phyloP scores from a whole-genome alignment of 2,797 vertebrate species.

The Phataginus tetradactyla region DNA sequence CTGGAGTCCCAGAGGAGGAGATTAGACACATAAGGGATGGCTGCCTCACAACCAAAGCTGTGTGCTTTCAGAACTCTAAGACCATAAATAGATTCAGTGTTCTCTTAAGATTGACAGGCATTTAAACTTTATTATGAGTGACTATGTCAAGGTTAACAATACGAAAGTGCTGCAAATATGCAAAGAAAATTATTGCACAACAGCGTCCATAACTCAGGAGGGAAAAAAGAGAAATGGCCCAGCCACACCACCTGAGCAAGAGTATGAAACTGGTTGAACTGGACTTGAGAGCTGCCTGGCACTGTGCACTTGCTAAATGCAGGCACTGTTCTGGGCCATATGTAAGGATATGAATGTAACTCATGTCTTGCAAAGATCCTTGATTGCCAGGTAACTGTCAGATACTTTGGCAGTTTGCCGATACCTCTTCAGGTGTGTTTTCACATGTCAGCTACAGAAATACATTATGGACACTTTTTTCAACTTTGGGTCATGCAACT shows the following conservation, averaged over 20 bases:
- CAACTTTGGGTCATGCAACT: not conserved
- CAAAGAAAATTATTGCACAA: slow-evolving; percentile 78
- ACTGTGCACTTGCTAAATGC: not conserved
- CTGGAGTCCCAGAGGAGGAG: not conserved
- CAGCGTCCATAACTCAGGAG: not conserved
- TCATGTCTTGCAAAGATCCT: slow-evolving; percentile 58
- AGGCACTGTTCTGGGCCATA: slow-evolving; percentile 57
- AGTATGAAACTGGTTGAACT: slow-evolving; percentile 79
- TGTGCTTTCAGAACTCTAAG: not conserved
- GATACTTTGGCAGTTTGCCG: slow-evolving; percentile 52
- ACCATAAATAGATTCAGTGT: slow-evolving; percentile 1
- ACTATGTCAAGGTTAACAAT: slow-evolving; percentile 66
- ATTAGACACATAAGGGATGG: not conserved
- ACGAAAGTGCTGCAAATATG: slow-evolving; percentile 82
- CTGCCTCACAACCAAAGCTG: not conserved
- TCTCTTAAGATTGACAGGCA: not conserved
- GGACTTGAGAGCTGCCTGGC: slow-evolving; percentile 68
- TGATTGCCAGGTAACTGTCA: slow-evolving; percentile 60
- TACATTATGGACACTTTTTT: not conserved
- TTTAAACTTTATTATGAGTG: slow-evolving; percentile 13
- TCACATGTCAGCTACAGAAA: slow-evolving; percentile 37
- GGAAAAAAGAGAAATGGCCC: slow-evolving; percentile 67
- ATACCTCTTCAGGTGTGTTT: slow-evolving; percentile 6
- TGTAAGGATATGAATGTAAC: slow-evolving; percentile 46
- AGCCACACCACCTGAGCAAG: slow-evolving; percentile 59